These are phyloP conservation scores for Tetropium fuscum DNA, from an alignment of 2,888 invertebrate genomes.

Conservation along the genomic window DNA sequence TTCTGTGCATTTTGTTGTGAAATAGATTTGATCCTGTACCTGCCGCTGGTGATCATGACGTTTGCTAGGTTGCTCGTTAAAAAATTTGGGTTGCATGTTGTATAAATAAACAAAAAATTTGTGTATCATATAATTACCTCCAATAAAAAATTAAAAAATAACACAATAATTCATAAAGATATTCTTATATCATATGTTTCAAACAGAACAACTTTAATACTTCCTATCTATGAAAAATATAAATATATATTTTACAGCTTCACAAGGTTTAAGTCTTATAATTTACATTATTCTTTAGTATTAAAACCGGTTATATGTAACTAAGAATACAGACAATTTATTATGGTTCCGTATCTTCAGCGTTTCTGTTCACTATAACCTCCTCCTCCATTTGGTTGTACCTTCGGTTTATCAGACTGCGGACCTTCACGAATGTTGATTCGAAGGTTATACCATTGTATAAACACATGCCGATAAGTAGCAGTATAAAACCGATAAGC, in stretches of 20 bases:
- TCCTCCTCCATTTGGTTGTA: conserved; percentile 56
- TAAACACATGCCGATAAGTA: conserved; percentile 84
- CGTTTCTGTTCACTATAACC: conserved; percentile 60
- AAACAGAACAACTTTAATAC: conserved; percentile 2
- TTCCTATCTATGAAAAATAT: conserved; percentile 16
- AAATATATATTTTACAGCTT: conserved; percentile 18
- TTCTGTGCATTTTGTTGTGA: too few species aligned
- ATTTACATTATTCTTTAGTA: conserved; percentile 5
- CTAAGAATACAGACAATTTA: conserved; percentile 9
- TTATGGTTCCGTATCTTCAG: conserved; percentile 52
- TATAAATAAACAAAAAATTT: too few species aligned
- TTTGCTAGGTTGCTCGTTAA: too few species aligned
- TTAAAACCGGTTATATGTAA: conserved; percentile 1
- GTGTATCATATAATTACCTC: background rate
- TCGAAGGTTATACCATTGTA: conserved; percentile 73
- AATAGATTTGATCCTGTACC: too few species aligned
- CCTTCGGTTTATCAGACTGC: conserved; percentile 43
- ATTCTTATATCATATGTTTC: conserved; percentile 2
- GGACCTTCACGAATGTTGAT: conserved; percentile 49
- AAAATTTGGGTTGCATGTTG: too few species aligned
- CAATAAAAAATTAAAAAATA: conserved; percentile 1
- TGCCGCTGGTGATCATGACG: too few species aligned
- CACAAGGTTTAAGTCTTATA: conserved; percentile 25
- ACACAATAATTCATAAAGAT: conserved; percentile 14
- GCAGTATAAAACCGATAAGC: conserved; percentile 81